A percentile compares a stretch with the other conserved stretches of the same genome.
These are phyloP conservation scores for Crenuchus spilurus DNA, from an alignment of 2,797 vertebrate genomes.

Conservation along the genomic window DNA sequence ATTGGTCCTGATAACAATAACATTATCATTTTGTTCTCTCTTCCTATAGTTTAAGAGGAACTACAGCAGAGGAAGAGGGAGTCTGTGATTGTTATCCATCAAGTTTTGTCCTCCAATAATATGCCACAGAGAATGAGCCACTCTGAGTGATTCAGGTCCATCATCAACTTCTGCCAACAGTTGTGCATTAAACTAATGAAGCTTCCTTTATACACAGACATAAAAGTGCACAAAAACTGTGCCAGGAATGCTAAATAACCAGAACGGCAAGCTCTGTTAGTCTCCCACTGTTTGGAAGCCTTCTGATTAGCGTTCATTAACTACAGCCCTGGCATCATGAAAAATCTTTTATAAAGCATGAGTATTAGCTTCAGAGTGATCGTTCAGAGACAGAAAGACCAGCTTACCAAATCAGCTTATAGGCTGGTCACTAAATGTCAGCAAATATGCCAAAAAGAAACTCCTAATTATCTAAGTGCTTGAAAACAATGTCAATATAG, in stretches of 20 bases:
- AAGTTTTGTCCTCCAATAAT: slow-evolving; percentile 43
- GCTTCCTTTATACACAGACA: slow-evolving; percentile 13
- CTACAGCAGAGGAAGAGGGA: slow-evolving; percentile 13
- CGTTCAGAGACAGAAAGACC: too few relatives aligned
- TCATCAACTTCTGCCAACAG: slow-evolving; percentile 42
- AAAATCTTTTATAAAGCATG: too few relatives aligned
- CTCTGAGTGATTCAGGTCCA: slow-evolving; percentile 38
- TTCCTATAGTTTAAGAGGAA: background rate
- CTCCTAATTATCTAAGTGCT: too few relatives aligned
- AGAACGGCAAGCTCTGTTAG: background rate
- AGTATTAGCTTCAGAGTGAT: too few relatives aligned
- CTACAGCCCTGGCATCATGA: background rate
- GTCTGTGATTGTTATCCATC: slow-evolving; percentile 25
- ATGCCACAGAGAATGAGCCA: slow-evolving; percentile 9
- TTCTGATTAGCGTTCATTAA: background rate
- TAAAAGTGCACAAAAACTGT: slow-evolving; percentile 17
- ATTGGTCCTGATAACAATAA: background rate
- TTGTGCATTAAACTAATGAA: slow-evolving; percentile 51
- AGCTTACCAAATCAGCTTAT: too few relatives aligned
- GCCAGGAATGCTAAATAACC: slow-evolving; percentile 7
- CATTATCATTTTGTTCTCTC: background rate
- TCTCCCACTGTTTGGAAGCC: background rate
- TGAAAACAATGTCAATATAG: too few relatives aligned
- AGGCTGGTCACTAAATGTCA: too few relatives aligned
- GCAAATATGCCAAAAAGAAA: too few relatives aligned